Conservation (phyloP, 2,797 vertebrate species). For the Cyprinella venusta region DNA sequence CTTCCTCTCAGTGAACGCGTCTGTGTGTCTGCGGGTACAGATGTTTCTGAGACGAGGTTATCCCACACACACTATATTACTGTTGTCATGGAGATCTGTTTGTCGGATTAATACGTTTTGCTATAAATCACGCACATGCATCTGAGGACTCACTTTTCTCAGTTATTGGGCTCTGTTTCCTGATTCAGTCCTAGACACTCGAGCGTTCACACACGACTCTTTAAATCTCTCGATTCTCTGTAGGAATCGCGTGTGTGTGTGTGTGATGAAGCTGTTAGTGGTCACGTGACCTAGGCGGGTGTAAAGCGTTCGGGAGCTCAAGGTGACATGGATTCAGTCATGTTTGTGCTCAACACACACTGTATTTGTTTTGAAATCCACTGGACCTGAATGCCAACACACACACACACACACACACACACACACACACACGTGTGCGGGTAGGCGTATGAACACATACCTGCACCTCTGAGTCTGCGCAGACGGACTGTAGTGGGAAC, state of each 20-base stretch:
- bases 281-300: neutral
- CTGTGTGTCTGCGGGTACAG: conserved; percentile 77
- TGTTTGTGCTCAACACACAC: conserved; percentile 46
- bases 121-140: no score
- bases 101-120: no score
- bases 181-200: no score
- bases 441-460: conserved; percentile 73
- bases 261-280: no score
- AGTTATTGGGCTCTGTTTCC: no score
- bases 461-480: conserved; percentile 98
- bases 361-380: conserved; percentile 38
- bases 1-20: conserved; percentile 78
- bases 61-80: conserved; percentile 45
- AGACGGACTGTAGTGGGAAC: conserved; percentile 97
- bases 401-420: neutral
- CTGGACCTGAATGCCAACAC: neutral
- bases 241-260: no score
- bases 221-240: no score
- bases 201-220: no score
- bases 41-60: conserved; percentile 70
- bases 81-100: no score
- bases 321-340: neutral
- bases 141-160: no score
- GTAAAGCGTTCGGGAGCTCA: neutral
- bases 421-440: neutral